A percentile compares a stretch with the other conserved stretches of the same genome.
phyloP scores from a whole-genome alignment of 53 echinoderm and acorn worm species.

The Holothuria scabra region DNA sequence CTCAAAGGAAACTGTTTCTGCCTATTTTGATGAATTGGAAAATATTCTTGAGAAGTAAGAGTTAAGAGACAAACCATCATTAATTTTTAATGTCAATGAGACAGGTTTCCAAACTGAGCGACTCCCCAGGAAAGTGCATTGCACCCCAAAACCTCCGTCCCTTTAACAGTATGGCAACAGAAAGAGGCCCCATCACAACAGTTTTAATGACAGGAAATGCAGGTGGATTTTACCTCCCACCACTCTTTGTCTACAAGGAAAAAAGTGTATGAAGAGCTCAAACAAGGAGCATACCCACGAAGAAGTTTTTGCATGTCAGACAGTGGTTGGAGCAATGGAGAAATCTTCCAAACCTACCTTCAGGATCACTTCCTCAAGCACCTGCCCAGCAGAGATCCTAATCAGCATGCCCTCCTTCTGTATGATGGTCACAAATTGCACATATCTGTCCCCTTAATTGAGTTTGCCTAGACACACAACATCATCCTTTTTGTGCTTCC shows the following conservation, averaged over 20 bases:
- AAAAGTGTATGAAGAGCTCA: too few relatives aligned
- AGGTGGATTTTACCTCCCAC: too few relatives aligned
- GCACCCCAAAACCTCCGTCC: not conserved
- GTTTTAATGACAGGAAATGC: too few relatives aligned
- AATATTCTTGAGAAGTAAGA: too few relatives aligned
- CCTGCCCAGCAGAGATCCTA: too few relatives aligned
- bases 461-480: conserved; percentile 1
- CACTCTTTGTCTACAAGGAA: too few relatives aligned
- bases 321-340: conserved; percentile 32
- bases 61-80: not conserved
- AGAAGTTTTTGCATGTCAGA: conserved; percentile 22
- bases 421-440: conserved; percentile 10
- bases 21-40: too few relatives aligned
- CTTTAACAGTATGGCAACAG: not conserved
- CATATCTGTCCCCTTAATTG: conserved; percentile 14
- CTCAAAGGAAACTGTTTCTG: too few relatives aligned
- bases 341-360: not conserved
- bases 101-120: conserved; percentile 1
- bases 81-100: not conserved
- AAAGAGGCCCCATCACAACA: too few relatives aligned
- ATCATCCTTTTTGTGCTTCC: conserved; percentile 17
- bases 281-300: conserved; percentile 38
- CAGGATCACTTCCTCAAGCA: conserved; percentile 15
- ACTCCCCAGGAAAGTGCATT: not conserved
- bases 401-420: too few relatives aligned